Conservation (phyloP, 2,113 vertebrate species). For the mouse (Mus musculus) region GRCm39 chr3:132158501-132159000, state of each 20-base stretch:
- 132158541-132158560: neutral
- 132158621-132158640: constrained; percentile 31
- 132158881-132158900: neutral
- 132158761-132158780: constrained; percentile 6
- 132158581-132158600: neutral
- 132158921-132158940: neutral
- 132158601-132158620: neutral
- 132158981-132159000: neutral
- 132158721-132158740: neutral
- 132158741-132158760: neutral
- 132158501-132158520: neutral
- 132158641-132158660: neutral
- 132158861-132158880: neutral
- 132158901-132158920: neutral
- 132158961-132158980: neutral
- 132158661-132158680: neutral
- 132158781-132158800: neutral
- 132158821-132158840: neutral
- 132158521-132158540: neutral
- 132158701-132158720: neutral
- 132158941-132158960: neutral
- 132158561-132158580: neutral
- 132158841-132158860: neutral
- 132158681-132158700: neutral
- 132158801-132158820: neutral